Percentiles rank a stretch among this genome's conserved stretches.
Conservation (phyloP, 2,113 vertebrate species). For the Pipra filicauda region DNA sequence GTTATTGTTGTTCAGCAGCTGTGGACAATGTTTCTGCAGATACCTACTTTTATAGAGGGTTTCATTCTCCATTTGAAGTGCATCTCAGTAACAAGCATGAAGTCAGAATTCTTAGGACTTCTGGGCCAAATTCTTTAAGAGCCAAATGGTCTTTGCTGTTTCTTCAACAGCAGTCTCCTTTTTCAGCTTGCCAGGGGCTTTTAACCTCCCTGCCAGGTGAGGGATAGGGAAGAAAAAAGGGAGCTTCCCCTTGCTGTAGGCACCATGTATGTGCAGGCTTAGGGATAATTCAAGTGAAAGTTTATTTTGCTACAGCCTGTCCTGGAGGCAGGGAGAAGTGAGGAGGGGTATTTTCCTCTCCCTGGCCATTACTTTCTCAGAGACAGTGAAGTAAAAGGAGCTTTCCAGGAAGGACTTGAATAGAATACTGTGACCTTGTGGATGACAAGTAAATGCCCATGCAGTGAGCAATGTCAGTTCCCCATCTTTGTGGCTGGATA, state of each 20-base stretch:
- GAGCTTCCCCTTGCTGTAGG: neutral
- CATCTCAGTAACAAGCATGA: neutral
- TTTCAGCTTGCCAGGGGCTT: neutral
- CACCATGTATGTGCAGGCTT: neutral
- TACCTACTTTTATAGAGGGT: neutral
- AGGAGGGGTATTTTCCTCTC: neutral
- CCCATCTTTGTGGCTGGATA: constrained; percentile 52
- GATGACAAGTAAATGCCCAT: constrained; percentile 29
- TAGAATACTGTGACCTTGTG: constrained; percentile 24
- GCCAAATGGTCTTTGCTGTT: neutral
- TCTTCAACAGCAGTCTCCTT: neutral
- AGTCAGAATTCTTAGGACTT: neutral
- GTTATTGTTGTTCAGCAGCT: neutral
- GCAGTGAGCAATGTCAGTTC: constrained; percentile 45
- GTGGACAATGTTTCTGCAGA: neutral
- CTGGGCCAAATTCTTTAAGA: neutral
- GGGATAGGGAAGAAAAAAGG: neutral
- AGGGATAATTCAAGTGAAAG: neutral
- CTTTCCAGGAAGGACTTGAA: constrained; percentile 20
- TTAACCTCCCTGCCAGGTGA: neutral
- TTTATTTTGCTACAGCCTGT: neutral
- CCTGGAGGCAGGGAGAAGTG: neutral
- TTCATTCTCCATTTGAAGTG: neutral
- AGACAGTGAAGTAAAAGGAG: constrained; percentile 25
- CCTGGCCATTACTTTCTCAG: neutral